A percentile compares a stretch with the other conserved stretches of the same genome.
Conservation (phyloP, 2,113 vertebrate species). For the Ciconia boyciana region DNA sequence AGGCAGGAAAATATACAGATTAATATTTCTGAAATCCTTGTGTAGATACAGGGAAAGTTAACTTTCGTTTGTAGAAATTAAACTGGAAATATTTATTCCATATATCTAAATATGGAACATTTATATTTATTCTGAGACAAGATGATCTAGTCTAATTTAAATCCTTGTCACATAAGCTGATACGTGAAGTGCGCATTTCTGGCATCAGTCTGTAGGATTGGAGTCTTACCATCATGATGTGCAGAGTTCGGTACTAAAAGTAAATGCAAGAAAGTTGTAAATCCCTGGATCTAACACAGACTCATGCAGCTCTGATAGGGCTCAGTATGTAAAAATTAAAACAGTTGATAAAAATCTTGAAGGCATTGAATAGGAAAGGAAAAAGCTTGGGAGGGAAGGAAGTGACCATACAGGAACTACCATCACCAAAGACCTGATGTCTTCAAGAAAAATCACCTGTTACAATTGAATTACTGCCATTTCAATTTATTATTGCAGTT, state of each 20-base stretch:
- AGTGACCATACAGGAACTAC: neutral
- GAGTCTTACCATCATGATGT: neutral
- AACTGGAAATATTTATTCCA: neutral
- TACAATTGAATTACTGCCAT: neutral
- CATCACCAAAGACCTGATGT: neutral
- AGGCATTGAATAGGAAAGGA: neutral
- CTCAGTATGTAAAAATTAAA: neutral
- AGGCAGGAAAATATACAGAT: neutral
- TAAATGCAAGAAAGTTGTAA: neutral
- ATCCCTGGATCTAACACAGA: neutral
- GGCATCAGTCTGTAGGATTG: neutral
- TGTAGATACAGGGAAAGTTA: neutral
- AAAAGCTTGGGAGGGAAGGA: neutral
- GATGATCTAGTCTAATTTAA: neutral
- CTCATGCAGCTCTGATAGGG: rapidly evolving
- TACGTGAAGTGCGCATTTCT: neutral
- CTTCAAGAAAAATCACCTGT: neutral
- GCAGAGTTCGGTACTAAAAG: neutral
- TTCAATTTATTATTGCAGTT: neutral
- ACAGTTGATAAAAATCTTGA: neutral
- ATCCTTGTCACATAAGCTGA: neutral
- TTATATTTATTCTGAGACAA: neutral
- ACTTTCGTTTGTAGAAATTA: neutral
- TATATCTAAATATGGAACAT: neutral
- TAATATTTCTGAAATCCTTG: neutral